phyloP scores from a whole-genome alignment of 1,140 invertebrate genomes.

The Drosophila murphyi region DNA sequence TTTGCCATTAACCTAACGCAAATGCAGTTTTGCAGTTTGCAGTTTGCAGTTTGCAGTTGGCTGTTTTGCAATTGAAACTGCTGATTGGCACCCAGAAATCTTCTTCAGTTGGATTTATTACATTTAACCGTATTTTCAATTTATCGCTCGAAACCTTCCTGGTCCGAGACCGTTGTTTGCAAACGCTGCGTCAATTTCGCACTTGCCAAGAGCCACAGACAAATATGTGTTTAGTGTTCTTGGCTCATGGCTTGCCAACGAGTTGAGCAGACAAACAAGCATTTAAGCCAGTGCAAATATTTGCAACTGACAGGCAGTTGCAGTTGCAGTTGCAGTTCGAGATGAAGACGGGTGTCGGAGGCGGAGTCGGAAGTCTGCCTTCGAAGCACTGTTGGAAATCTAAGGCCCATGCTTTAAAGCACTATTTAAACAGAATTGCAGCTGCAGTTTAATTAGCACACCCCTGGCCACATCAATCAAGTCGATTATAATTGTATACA shows the following conservation, averaged over 20 bases:
- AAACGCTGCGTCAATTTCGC: conserved; percentile 63
- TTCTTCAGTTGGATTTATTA: conserved; percentile 44
- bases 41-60: no score
- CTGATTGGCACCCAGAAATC: not conserved
- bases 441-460: conserved; percentile 34
- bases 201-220: conserved; percentile 48
- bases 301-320: conserved; percentile 50
- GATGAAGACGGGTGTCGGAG: no score
- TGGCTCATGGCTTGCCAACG: conserved; percentile 41
- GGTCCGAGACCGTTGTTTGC: conserved; percentile 19
- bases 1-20: conserved; percentile 73
- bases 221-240: conserved; percentile 37
- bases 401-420: not conserved
- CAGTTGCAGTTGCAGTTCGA: not conserved
- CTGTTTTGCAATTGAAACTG: conserved; percentile 27
- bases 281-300: conserved; percentile 57
- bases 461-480: conserved; percentile 52
- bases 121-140: conserved; percentile 59
- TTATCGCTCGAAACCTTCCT: conserved; percentile 18
- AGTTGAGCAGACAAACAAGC: conserved; percentile 57
- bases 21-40: conserved; percentile 34
- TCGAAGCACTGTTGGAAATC: not conserved
- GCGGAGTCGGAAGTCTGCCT: not conserved
- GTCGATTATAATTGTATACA: not conserved
- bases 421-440: conserved; percentile 11